A percentile compares a stretch with the other conserved stretches of the same genome.
These are phyloP conservation scores for Orthosia incerta DNA, from an alignment of 2,888 invertebrate genomes.

Conservation along the genomic window DNA sequence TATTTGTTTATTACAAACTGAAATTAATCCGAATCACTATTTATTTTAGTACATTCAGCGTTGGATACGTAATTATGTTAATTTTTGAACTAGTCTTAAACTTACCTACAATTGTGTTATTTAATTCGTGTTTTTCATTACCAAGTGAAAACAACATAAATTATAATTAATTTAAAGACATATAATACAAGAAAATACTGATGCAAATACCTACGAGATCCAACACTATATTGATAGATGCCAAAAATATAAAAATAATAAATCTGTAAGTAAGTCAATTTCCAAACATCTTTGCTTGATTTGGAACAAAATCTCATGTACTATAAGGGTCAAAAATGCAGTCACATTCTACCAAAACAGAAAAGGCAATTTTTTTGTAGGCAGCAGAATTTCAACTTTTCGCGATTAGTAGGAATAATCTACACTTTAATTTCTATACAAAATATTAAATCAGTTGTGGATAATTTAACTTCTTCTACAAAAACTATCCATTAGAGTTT, in stretches of 20 bases:
- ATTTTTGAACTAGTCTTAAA: conserved; percentile 8
- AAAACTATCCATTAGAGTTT: no score
- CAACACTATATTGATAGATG: not conserved
- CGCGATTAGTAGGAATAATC: no score
- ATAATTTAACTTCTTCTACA: no score
- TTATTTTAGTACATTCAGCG: conserved; percentile 32
- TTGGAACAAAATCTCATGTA: not conserved
- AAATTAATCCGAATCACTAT: conserved; percentile 17
- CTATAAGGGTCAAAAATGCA: no score
- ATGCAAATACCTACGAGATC: not conserved
- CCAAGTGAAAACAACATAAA: no score
- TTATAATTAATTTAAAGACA: not conserved
- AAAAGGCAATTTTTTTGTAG: no score
- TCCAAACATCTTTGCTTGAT: not conserved
- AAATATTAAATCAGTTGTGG: no score
- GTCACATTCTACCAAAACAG: no score
- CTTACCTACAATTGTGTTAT: not conserved
- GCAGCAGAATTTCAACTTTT: no score
- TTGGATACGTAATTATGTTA: not conserved
- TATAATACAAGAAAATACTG: not conserved
- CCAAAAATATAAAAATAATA: not conserved
- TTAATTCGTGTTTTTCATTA: not conserved
- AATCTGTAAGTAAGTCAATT: not conserved
- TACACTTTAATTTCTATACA: no score
- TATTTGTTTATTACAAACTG: conserved; percentile 46